Base-by-base conservation (phyloP, 2,888 invertebrate genomes). In the Pasiphila rectangulata region DNA sequence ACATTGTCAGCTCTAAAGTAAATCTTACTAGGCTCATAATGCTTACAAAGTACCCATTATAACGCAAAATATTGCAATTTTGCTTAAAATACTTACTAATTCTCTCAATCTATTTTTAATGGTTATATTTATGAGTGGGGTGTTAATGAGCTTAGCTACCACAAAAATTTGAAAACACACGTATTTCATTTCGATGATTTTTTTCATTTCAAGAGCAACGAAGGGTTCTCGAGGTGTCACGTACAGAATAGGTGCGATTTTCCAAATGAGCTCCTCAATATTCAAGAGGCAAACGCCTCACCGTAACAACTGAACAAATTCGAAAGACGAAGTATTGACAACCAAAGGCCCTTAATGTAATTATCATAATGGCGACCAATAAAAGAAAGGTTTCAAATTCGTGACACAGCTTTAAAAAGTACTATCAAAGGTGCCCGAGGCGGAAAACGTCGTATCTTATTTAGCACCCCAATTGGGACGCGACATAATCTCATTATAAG, bases 281-380 rank as follows among this genome's bases (percentile, higher is more conserved):
- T 87, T 87, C 87, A 80, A 77, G 73, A 64, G 73, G 80, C 82
- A 81, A 73, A 76, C 76, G 77, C 75, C 76, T 78, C 75, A 76
- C 72, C 75, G 79, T 80, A 81, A 82, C 84, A 85, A 84, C 82
- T 79, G 83, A 81, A 83, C 84, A 82, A 87, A 86, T 86, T 85
- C 79, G 71, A 72, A 82, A 85, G 83, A 85, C 83, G 81, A 74
- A 86, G 81, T 81, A 85, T 85, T 82, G 84, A 75, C 79, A 72
- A 69, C 79, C 78, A 74, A 71, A 81, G 72, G 72, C 70, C 83
- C 81, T 80, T 85, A 86, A 87, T 78, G 80, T 80, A 86, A 88
- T 87, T 87, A 86, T 83, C 84, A 85, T 86, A 87, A 88, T 87
- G 83, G 79, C 79, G 79, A 80, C 83, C 85, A 85, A 86, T 87